Evolutionary conservation across 2,888 invertebrate genomes (phyloP), one percentile per base, ranked within the genome.

Genomic region (Metalampra italica): DNA sequence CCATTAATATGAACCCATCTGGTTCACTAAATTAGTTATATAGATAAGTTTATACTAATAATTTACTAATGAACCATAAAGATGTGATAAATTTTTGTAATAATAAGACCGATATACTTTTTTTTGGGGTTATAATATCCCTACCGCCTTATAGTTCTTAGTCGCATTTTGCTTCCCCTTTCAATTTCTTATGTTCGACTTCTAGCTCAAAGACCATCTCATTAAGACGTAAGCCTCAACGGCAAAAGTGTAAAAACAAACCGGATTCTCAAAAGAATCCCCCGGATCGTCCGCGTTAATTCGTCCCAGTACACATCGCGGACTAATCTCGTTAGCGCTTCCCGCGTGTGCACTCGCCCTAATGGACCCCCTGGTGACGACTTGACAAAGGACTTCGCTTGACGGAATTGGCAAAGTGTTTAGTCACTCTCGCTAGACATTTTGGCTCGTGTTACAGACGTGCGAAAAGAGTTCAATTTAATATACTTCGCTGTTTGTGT

Each of bases 261-360:
- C 43, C 50, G 45, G n/a, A n/a, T 11, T 12, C 30, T 45, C 39
- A 29, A 47, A 47, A 47, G 47, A 47, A 32, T 51, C 59, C 62
- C 56, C 52, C 55, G 36, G 36, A 36, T 52, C 54, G 50, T 51
- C 56, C 60, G 58, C 64, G 67, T 62, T 71, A 72, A 75, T 73
- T 69, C 63, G 61, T 56, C 66, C 62, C 67, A 60, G 61, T 66
- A 68, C 70, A 67, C 68, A 65, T 62, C 55, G 62, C 57, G 65
- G 55, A 51, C 69, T 76, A 73, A 75, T 74, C 75, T 70, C 70
- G 73, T 75, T 76, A 75, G 58, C 59, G 62, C 54, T 60, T 60
- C 57, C 60, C 53, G 42, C 51, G 64, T 61, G 68, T 63, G 67
- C 67, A 68, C 67, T 69, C 71, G 66, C 71, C 64, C 62, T 66